A percentile compares a stretch with the other conserved stretches of the same genome.
phyloP scores from a whole-genome alignment of 2,113 vertebrate genomes.

The Leptobrachium leishanense region DNA sequence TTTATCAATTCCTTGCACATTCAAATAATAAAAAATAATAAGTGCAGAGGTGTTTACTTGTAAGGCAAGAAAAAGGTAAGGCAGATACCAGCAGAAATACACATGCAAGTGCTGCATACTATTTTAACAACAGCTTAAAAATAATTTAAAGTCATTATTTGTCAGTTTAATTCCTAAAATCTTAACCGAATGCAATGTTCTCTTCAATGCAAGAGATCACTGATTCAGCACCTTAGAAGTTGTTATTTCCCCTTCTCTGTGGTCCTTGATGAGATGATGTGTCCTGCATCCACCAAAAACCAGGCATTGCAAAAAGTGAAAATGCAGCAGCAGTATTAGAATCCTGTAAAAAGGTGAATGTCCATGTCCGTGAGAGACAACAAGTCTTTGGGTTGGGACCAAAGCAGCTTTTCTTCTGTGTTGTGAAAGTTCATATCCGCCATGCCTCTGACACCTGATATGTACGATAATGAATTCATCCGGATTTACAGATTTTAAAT shows the following conservation, averaged over 20 bases:
- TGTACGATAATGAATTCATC: background rate
- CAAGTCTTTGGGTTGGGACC: background rate
- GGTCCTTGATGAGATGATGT: background rate
- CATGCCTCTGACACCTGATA: background rate
- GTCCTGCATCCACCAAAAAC: background rate
- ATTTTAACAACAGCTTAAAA: background rate
- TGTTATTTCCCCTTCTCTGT: too few species aligned
- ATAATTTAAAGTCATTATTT: conserved; percentile 6
- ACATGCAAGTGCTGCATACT: background rate
- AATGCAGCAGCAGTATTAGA: conserved; percentile 1
- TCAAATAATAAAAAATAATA: background rate
- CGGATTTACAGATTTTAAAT: background rate
- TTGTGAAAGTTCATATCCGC: background rate
- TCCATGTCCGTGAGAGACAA: background rate
- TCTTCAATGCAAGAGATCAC: background rate
- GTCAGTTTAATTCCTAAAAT: conserved; percentile 6
- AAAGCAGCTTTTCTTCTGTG: background rate
- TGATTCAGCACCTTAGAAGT: background rate
- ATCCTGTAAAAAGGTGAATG: background rate
- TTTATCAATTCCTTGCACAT: conserved; percentile 9
- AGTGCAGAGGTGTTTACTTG: background rate
- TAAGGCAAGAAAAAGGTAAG: conserved; percentile 24
- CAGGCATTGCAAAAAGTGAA: background rate
- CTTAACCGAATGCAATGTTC: background rate
- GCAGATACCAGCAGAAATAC: conserved; percentile 3